Base-by-base conservation (phyloP, 2,797 vertebrate genomes). In the Galago senegalensis region DNA sequence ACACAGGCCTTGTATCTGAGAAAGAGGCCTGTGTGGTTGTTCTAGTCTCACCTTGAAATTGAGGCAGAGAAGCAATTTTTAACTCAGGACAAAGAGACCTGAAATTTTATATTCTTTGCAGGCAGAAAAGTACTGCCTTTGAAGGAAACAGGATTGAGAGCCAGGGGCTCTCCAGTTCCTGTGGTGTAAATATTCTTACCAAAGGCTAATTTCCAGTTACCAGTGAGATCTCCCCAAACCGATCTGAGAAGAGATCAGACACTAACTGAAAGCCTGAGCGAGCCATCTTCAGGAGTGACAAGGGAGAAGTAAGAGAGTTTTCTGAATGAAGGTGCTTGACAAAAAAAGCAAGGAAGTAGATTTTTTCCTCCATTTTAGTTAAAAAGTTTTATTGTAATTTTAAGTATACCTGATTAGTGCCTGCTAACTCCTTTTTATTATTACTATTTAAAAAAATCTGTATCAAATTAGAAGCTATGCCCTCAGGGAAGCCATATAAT, bases 351-450 rank as follows among this genome's bases (percentile, higher is more conserved):
- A 16, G 58, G 31, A 40, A 23, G 7, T 27, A 49, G 46, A 53
- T 58, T 31, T 65, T 25, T 80, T 31, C 37, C 91, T 60, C 65
- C 29, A 18, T 60, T 86, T 61, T 81, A 53, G 17, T 17, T 88
- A 18, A 81, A 93, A 89, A 5, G 10, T 25, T 86, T 90, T 56
- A 60, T 65, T 92, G 90, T 70, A 46, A 60, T 69, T 85, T 81
- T 91, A 77, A 76, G 21, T 79, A 17, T 31, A 37, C 21, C 29
- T 49, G n/a, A 87, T 67, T 69, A 83, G 40, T 77, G 27, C 46
- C 63, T 49, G 6, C 49, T 20, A 87, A 63, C 14, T 40, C n/a
- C 17, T 89, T 69, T 73, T 80, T 65, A 76, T 84, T 58, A 43
- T 65, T 91, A 67, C 37, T 46, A 23, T 56, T 7, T 18, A 40